phyloP scores from a whole-genome alignment of 2,113 vertebrate genomes.

The Microtus richardsoni region DNA sequence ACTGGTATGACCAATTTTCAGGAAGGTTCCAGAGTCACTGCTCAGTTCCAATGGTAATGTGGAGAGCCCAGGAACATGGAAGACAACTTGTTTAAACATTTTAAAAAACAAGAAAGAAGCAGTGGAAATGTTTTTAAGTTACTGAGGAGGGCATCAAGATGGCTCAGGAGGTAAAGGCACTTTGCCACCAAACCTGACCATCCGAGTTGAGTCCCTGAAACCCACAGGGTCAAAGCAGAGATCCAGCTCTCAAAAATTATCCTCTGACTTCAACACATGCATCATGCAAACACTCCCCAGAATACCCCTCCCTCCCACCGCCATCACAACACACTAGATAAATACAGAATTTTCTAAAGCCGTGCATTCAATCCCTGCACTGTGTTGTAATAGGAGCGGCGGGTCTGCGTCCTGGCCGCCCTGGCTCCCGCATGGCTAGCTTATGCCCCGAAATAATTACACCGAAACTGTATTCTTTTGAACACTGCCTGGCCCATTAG shows the following conservation, averaged over 20 bases:
- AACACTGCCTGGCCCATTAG: too few relatives aligned
- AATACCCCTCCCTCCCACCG: rapidly evolving
- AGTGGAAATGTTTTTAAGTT: neutral
- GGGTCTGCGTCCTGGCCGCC: too few relatives aligned
- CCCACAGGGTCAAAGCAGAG: neutral
- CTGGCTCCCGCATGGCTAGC: too few relatives aligned
- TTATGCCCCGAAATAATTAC: too few relatives aligned
- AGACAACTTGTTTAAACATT: neutral
- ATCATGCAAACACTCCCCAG: neutral
- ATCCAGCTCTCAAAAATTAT: neutral
- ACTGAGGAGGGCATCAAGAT: neutral
- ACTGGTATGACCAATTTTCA: neutral
- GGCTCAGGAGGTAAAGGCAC: neutral
- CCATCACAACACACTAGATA: neutral
- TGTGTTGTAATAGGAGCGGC: too few relatives aligned
- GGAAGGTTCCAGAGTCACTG: neutral
- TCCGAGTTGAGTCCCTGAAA: neutral
- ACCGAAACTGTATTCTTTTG: too few relatives aligned
- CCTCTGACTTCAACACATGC: neutral
- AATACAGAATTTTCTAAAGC: neutral
- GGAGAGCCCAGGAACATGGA: neutral
- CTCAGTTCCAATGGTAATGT: neutral
- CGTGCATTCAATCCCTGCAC: neutral
- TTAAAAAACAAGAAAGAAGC: neutral
- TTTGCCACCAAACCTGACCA: neutral